Evolutionary conservation across 2,797 vertebrate genomes (phyloP).

Genomic region (Mus minutoides): DNA sequence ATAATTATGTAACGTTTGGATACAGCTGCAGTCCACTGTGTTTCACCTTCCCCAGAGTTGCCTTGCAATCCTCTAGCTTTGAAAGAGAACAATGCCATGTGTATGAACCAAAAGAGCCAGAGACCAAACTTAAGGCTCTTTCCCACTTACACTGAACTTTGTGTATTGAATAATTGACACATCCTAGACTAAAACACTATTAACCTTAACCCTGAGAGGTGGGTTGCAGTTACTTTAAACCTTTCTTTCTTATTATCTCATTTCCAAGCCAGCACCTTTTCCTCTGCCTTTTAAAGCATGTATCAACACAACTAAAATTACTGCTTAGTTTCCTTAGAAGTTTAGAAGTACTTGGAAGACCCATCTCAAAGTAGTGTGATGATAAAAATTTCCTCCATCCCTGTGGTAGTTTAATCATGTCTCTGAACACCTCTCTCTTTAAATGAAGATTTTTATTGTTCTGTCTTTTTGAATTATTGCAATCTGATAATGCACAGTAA

Average conservation of each 20-base stretch:
- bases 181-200: neutral
- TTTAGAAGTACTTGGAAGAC: neutral
- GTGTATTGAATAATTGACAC: neutral
- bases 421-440: constrained; percentile 25
- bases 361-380: neutral
- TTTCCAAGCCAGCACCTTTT: neutral
- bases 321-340: constrained; percentile 9
- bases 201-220: neutral
- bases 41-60: neutral
- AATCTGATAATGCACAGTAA: constrained; percentile 53
- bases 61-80: neutral
- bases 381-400: neutral
- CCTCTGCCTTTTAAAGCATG: neutral
- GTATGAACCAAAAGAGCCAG: neutral
- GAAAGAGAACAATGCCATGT: neutral
- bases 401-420: constrained; percentile 41
- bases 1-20: neutral
- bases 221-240: neutral
- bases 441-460: constrained; percentile 43
- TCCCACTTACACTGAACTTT: neutral
- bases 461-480: constrained; percentile 57
- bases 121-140: neutral
- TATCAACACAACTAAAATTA: neutral
- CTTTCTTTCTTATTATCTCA: neutral
- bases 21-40: neutral